Conservation (phyloP, 2,797 vertebrate genomes). For the Harpagifer antarcticus region DNA sequence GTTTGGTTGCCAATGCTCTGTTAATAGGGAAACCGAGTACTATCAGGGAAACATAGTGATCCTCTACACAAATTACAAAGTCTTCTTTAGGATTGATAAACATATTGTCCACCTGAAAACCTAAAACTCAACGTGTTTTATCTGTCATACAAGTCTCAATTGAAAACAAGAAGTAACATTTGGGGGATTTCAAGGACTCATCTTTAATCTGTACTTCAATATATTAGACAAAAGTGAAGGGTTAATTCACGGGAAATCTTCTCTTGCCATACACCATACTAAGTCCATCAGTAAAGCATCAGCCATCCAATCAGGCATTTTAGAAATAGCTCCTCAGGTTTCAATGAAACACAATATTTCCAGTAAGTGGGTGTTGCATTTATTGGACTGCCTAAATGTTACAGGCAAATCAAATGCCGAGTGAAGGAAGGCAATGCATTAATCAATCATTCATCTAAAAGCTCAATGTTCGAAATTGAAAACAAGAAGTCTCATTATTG, state of each 20-base stretch:
- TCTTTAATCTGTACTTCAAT: neutral
- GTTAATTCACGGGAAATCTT: neutral
- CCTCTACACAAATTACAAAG: too few species aligned
- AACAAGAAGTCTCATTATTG: neutral
- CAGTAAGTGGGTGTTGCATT: too few species aligned
- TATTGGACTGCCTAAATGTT: too few species aligned
- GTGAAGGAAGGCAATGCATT: too few species aligned
- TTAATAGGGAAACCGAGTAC: too few species aligned
- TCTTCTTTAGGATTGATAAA: too few species aligned
- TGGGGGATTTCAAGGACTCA: neutral
- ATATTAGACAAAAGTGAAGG: neutral
- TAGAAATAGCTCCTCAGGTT: neutral
- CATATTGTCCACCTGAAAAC: neutral
- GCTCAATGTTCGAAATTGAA: neutral
- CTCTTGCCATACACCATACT: neutral
- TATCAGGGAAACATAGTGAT: too few species aligned
- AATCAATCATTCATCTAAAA: too few species aligned
- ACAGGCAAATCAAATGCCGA: too few species aligned
- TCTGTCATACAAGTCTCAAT: neutral
- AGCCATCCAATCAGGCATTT: neutral
- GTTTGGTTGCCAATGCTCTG: neutral
- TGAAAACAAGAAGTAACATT: neutral
- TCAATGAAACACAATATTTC: conserved; percentile 1
- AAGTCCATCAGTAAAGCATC: neutral
- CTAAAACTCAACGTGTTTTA: neutral